Percentiles rank a stretch among this genome's conserved stretches.
phyloP scores from a whole-genome alignment of 2,113 vertebrate species.

The Hemicordylus capensis region DNA sequence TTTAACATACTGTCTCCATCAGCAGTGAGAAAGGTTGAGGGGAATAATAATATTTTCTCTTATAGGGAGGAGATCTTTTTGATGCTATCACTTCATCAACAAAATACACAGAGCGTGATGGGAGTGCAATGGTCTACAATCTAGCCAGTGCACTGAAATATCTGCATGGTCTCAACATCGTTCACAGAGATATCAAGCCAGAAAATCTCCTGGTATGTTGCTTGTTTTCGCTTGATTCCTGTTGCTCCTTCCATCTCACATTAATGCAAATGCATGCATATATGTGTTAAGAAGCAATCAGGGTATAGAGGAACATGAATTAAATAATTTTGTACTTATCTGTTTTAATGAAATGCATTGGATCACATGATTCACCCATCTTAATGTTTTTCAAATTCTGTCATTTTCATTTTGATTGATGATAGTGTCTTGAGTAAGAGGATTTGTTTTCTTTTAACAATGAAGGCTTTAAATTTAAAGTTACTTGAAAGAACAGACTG shows the following conservation, averaged over 20 bases:
- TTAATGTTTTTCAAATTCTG: conserved; percentile 32
- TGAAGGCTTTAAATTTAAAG: conserved; percentile 27
- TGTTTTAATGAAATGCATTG: neutral
- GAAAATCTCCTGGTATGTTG: conserved; percentile 91
- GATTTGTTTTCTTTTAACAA: conserved; percentile 17
- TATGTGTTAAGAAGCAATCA: conserved; percentile 26
- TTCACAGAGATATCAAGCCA: conserved; percentile 97
- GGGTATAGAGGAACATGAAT: conserved; percentile 30
- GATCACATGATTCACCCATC: conserved; percentile 36
- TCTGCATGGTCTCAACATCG: conserved; percentile 90
- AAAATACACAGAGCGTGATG: conserved; percentile 95
- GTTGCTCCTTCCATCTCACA: neutral
- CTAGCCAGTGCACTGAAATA: conserved; percentile 92
- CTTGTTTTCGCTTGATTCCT: conserved; percentile 22
- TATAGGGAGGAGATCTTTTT: conserved; percentile 94
- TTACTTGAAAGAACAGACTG: conserved; percentile 13
- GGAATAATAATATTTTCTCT: neutral
- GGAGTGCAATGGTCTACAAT: conserved; percentile 93
- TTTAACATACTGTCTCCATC: too few relatives aligned
- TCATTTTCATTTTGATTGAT: conserved; percentile 57
- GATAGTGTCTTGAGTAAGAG: conserved; percentile 23
- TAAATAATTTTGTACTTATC: neutral
- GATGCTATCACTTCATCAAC: conserved; percentile 96
- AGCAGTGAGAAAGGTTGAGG: neutral
- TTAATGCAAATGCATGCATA: conserved; percentile 12